phyloP scores from a whole-genome alignment of 2,113 vertebrate species.

The Chloropsis hardwickii region DNA sequence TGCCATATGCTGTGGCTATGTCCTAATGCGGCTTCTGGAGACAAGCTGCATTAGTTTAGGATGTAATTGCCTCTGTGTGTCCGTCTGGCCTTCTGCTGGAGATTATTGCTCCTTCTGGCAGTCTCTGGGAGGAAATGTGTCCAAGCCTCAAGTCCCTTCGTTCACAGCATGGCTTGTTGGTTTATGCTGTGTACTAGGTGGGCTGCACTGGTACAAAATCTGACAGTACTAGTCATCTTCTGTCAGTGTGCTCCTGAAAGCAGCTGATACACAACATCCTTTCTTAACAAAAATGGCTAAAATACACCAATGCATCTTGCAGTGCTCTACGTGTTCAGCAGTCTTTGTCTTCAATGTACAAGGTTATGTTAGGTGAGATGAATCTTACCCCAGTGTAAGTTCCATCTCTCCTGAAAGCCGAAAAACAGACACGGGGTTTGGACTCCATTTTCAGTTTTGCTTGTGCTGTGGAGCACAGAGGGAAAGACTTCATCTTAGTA shows the following conservation, averaged over 20 bases:
- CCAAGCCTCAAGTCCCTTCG: accelerated
- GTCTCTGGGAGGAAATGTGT: not conserved
- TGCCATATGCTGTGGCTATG: not conserved
- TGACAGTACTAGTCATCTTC: not conserved
- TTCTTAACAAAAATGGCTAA: not conserved
- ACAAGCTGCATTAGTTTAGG: not conserved
- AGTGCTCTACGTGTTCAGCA: not conserved
- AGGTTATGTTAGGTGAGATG: not conserved
- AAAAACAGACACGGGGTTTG: not conserved
- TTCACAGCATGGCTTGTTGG: not conserved
- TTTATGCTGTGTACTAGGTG: not conserved
- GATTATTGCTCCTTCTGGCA: not conserved
- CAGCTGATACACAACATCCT: not conserved
- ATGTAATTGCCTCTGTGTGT: not conserved
- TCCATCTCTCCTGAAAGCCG: not conserved
- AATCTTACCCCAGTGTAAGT: not conserved
- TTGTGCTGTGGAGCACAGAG: not conserved
- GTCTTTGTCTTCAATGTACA: not conserved
- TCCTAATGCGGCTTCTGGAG: not conserved
- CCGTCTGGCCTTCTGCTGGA: not conserved
- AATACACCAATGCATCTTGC: not conserved
- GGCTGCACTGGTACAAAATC: not conserved
- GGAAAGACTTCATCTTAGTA: not conserved
- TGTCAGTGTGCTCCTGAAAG: not conserved
- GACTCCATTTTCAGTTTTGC: not conserved